A percentile compares a stretch with the other conserved stretches of the same genome.
These are phyloP conservation scores for Cylindroiulus punctatus DNA, from an alignment of 2,888 invertebrate genomes.

Conservation along the genomic window DNA sequence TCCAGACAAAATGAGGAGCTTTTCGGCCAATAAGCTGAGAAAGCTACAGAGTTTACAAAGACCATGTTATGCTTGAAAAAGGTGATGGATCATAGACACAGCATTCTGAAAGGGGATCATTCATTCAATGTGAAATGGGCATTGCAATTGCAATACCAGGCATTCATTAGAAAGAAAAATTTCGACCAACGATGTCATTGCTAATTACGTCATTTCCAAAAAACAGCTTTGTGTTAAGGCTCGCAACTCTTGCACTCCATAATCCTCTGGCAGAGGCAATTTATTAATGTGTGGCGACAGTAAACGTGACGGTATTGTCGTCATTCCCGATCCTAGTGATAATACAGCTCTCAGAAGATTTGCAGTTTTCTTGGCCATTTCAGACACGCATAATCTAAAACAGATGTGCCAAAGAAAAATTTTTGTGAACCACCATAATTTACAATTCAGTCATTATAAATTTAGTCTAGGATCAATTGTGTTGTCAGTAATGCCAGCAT, in stretches of 20 bases:
- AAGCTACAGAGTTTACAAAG: neutral
- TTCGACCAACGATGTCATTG: neutral
- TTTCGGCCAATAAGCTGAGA: neutral
- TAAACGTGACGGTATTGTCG: slow-evolving; percentile 64
- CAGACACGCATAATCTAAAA: slow-evolving; percentile 70
- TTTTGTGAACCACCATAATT: neutral
- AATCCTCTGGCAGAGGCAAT: slow-evolving; percentile 73
- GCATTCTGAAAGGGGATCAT: slow-evolving; percentile 24
- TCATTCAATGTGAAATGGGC: slow-evolving; percentile 20
- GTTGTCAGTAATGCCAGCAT: too few relatives aligned
- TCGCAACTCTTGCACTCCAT: slow-evolving; percentile 69
- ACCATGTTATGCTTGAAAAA: slow-evolving; percentile 28
- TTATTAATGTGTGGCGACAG: slow-evolving; percentile 69
- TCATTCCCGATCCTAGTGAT: slow-evolving; percentile 61
- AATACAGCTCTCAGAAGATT: slow-evolving; percentile 69
- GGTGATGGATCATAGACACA: neutral
- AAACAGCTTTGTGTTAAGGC: slow-evolving; percentile 63
- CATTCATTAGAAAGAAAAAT: neutral
- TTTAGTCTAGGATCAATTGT: too few relatives aligned
- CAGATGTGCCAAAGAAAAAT: neutral
- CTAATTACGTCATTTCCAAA: slow-evolving; percentile 61
- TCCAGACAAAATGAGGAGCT: neutral
- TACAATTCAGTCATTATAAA: too few relatives aligned
- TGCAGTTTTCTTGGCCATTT: slow-evolving; percentile 71
- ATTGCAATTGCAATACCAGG: neutral